These are phyloP conservation scores for Gymnogyps californianus DNA, from an alignment of 2,113 vertebrate genomes.

Conservation along the genomic window DNA sequence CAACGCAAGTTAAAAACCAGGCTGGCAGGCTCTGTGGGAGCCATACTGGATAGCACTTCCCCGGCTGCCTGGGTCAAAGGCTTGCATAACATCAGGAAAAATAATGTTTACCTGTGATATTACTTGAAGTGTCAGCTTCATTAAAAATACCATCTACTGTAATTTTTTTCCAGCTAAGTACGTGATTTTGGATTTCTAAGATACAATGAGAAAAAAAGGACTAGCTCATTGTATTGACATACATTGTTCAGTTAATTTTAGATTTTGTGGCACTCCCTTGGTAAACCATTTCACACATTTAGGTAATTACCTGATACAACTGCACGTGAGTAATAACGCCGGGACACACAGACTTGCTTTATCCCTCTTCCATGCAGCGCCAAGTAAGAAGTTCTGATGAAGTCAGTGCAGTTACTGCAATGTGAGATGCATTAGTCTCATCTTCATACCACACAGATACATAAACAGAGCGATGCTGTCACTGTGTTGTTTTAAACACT, in stretches of 20 bases:
- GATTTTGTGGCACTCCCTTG: neutral
- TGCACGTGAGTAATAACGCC: neutral
- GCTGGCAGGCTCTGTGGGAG: slow-evolving; percentile 41
- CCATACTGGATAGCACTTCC: neutral
- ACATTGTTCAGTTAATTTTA: neutral
- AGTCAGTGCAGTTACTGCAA: neutral
- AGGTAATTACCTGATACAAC: neutral
- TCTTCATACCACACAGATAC: neutral
- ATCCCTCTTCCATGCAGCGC: neutral
- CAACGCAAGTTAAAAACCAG: neutral
- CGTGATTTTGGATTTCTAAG: neutral
- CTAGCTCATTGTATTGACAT: neutral
- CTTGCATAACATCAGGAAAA: neutral
- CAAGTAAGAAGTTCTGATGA: neutral
- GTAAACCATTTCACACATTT: neutral
- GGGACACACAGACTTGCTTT: neutral
- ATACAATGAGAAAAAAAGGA: neutral
- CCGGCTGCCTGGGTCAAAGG: neutral
- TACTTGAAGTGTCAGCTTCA: neutral
- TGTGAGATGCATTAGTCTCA: neutral
- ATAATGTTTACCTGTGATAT: neutral
- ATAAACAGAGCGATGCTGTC: neutral
- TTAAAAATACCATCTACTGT: neutral
- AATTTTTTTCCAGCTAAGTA: neutral
- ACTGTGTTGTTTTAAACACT: neutral